Conservation (phyloP, 2,888 invertebrate species). For the Coenonympha arcania region DNA sequence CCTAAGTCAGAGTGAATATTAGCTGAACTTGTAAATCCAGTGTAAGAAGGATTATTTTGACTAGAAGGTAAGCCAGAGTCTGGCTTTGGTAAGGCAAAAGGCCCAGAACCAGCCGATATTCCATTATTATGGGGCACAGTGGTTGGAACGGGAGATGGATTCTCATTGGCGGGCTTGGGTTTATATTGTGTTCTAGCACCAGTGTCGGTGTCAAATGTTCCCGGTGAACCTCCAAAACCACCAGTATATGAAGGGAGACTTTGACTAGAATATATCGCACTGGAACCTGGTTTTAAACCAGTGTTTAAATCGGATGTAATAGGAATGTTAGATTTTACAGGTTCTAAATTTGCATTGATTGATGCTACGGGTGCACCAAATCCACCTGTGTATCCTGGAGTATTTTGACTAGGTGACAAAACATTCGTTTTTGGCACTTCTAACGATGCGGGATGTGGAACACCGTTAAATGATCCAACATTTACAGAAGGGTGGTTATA, state of each 20-base stretch:
- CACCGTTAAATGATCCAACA: background rate
- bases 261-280: background rate
- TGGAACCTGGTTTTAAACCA: background rate
- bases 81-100: conserved; percentile 7
- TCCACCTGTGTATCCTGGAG: conserved; percentile 25
- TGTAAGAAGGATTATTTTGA: conserved; percentile 33
- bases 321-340: background rate
- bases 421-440: conserved; percentile 3
- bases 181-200: background rate
- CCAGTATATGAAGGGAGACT: conserved; percentile 3
- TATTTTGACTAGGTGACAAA: conserved; percentile 13
- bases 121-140: background rate
- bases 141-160: background rate
- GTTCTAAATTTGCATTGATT: background rate
- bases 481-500: background rate
- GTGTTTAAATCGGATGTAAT: background rate
- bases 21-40: conserved; percentile 38
- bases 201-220: conserved; percentile 1
- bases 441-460: conserved; percentile 3
- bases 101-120: background rate
- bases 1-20: conserved; percentile 18
- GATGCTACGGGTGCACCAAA: conserved; percentile 25
- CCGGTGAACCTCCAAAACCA: conserved; percentile 6
- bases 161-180: background rate
- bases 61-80: conserved; percentile 1